Percentiles rank a stretch among this genome's conserved stretches.
Conservation (phyloP, 1,140 invertebrate genomes). For the Drosophila bocki region DNA sequence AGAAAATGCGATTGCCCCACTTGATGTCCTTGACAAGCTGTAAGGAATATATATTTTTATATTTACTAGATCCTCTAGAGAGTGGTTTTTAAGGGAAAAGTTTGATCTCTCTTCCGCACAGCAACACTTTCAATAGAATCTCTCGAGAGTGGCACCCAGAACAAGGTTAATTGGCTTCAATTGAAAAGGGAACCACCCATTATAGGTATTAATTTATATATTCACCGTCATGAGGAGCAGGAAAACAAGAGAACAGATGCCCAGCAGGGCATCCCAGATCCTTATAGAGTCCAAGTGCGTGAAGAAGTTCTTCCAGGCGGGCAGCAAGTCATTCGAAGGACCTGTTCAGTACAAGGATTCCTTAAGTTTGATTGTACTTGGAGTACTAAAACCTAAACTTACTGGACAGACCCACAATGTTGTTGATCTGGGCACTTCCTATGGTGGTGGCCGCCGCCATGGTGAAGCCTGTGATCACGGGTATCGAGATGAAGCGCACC, state of each 20-base stretch:
- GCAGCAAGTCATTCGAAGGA: slow-evolving; percentile 87
- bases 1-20: slow-evolving; percentile 87
- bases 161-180: slow-evolving; percentile 19
- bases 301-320: slow-evolving; percentile 87
- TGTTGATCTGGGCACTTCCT: slow-evolving; percentile 92
- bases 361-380: neutral
- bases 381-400: slow-evolving; percentile 46
- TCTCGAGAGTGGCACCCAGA: neutral
- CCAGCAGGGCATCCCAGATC: slow-evolving; percentile 87
- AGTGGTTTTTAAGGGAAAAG: neutral
- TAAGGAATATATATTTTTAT: neutral
- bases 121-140: neutral
- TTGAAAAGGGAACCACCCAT: slow-evolving; percentile 2
- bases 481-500: slow-evolving; percentile 95
- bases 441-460: slow-evolving; percentile 95
- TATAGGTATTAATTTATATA: slow-evolving; percentile 49
- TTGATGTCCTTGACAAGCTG: slow-evolving; percentile 90
- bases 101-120: neutral
- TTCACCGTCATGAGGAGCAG: slow-evolving; percentile 88
- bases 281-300: slow-evolving; percentile 85
- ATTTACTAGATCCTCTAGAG: neutral
- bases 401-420: slow-evolving; percentile 89
- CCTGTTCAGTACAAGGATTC: slow-evolving; percentile 49
- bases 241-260: slow-evolving; percentile 87
- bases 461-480: slow-evolving; percentile 96